A percentile compares a stretch with the other conserved stretches of the same genome.
Conservation (phyloP, 2,888 invertebrate species). For the Aporophyla nigra region DNA sequence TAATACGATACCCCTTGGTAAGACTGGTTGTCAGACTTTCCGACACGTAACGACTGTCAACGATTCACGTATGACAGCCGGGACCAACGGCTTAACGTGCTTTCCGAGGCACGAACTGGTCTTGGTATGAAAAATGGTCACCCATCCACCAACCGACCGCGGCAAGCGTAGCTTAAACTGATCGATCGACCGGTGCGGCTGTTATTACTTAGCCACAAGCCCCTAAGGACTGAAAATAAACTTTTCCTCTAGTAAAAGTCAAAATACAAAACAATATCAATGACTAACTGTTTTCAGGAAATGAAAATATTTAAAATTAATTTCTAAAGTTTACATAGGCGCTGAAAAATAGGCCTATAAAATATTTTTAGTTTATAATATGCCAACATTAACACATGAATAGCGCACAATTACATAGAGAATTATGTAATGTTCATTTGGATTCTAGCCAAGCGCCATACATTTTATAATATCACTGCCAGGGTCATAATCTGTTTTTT, state of each 20-base stretch:
- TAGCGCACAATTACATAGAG: conserved; percentile 33
- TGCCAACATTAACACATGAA: conserved; percentile 5
- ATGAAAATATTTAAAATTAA: conserved; percentile 34
- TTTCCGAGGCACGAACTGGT: too few relatives aligned
- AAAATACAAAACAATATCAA: conserved; percentile 18
- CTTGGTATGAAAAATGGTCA: too few relatives aligned
- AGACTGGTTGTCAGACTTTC: too few relatives aligned
- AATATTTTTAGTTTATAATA: conserved; percentile 43
- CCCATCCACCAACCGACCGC: too few relatives aligned
- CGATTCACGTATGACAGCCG: too few relatives aligned
- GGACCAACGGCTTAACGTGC: too few relatives aligned
- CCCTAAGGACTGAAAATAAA: not conserved
- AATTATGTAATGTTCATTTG: conserved; percentile 47
- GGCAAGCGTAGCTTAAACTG: too few relatives aligned
- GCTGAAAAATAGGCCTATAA: conserved; percentile 45
- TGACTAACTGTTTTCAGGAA: conserved; percentile 29
- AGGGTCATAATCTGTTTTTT: conserved; percentile 7
- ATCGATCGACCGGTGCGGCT: too few relatives aligned
- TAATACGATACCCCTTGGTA: too few relatives aligned
- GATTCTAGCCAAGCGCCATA: conserved; percentile 45
- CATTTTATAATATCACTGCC: conserved; percentile 18
- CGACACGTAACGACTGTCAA: too few relatives aligned
- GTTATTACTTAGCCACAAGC: too few relatives aligned
- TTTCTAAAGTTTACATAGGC: conserved; percentile 35
- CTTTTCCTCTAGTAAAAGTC: conserved; percentile 1